A percentile compares a stretch with the other conserved stretches of the same genome.
These are phyloP conservation scores for Dasypus novemcinctus DNA, from an alignment of 2,113 vertebrate species.

Conservation along the genomic window DNA sequence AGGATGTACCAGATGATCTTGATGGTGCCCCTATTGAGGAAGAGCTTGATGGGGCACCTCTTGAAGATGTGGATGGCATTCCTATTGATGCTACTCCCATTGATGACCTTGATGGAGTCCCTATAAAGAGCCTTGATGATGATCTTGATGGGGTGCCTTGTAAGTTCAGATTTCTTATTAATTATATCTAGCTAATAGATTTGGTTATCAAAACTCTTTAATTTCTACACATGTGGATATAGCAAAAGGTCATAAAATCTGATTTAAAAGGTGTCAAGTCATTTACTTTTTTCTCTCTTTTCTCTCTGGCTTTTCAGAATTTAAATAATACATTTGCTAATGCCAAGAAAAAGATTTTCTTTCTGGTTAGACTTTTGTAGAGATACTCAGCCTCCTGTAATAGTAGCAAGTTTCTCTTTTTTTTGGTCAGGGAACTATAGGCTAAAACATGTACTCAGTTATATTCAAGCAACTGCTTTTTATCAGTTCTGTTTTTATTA, in stretches of 20 bases:
- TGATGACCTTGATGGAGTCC: slow-evolving; percentile 96
- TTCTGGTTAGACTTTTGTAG: neutral
- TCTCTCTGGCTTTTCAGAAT: slow-evolving; percentile 6
- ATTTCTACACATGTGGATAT: neutral
- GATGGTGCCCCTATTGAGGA: slow-evolving; percentile 98
- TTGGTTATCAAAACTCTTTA: neutral
- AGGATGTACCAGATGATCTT: slow-evolving; percentile 91
- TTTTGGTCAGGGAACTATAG: neutral
- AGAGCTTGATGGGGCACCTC: slow-evolving; percentile 90
- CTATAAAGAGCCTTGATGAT: slow-evolving; percentile 95
- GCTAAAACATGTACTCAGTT: neutral
- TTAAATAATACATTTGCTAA: neutral
- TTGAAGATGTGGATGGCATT: slow-evolving; percentile 96
- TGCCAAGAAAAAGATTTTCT: neutral
- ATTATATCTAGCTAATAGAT: neutral
- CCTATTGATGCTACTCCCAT: slow-evolving; percentile 92
- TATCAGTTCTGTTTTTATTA: slow-evolving; percentile 14
- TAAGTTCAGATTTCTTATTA: slow-evolving; percentile 80
- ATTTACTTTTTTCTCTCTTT: neutral
- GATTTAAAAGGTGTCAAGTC: neutral
- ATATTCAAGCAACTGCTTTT: neutral
- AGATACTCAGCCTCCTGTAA: neutral
- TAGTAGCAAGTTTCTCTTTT: slow-evolving; percentile 44
- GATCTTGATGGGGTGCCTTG: slow-evolving; percentile 97
- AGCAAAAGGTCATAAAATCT: neutral